These are phyloP conservation scores for Calameuta pallipes DNA, from an alignment of 2,888 invertebrate species.

Conservation along the genomic window DNA sequence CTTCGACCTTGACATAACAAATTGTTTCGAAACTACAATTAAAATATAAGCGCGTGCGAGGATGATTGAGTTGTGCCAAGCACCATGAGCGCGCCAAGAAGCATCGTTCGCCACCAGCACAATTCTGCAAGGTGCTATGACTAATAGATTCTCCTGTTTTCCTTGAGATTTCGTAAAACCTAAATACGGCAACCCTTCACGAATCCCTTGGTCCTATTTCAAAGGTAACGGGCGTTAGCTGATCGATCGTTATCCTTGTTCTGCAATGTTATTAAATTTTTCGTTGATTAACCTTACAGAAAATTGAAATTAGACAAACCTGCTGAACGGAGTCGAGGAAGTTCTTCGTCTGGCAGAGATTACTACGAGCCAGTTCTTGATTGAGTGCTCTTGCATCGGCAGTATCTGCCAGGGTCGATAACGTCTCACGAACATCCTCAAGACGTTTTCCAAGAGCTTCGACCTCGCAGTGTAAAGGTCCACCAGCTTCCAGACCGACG, in stretches of 20 bases:
- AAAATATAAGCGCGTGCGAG: slow-evolving; percentile 61
- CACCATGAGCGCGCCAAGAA: slow-evolving; percentile 43
- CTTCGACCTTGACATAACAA: slow-evolving; percentile 65
- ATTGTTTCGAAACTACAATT: slow-evolving; percentile 66
- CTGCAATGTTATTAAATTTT: not conserved
- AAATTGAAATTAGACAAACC: slow-evolving; percentile 67
- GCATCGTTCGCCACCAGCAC: slow-evolving; percentile 11
- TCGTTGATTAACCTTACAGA: not conserved
- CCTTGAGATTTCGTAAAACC: not conserved
- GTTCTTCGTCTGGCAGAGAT: slow-evolving; percentile 71
- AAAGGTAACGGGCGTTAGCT: not conserved
- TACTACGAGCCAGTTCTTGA: slow-evolving; percentile 69
- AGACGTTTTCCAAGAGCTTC: slow-evolving; percentile 80
- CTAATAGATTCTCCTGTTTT: slow-evolving; percentile 5
- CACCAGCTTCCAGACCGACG: slow-evolving; percentile 78
- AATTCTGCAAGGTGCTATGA: slow-evolving; percentile 20
- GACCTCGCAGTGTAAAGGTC: slow-evolving; percentile 80
- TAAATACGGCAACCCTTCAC: not conserved
- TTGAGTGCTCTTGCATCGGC: slow-evolving; percentile 77
- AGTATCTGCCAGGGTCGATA: slow-evolving; percentile 80
- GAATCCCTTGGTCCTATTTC: not conserved
- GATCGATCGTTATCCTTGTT: not conserved
- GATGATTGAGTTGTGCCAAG: slow-evolving; percentile 65
- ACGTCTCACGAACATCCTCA: slow-evolving; percentile 80
- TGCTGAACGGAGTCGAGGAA: slow-evolving; percentile 81